Percentiles rank a stretch among this genome's conserved stretches.
Conservation (phyloP, 2,797 vertebrate genomes). For the Champsocephalus gunnari region DNA sequence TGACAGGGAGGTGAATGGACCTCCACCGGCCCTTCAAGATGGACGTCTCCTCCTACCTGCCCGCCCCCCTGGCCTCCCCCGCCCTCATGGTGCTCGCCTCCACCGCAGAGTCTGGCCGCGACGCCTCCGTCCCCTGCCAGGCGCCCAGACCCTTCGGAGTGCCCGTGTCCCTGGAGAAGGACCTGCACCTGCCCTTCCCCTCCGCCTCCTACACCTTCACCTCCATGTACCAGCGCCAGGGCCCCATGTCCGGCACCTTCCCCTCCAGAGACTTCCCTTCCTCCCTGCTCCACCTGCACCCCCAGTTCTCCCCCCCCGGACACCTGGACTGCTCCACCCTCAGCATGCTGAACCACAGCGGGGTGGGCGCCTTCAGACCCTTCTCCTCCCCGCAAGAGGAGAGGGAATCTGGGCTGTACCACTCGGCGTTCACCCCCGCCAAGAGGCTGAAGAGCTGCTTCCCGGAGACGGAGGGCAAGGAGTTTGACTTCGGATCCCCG, state of each 20-base stretch:
- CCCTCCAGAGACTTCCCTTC: conserved; percentile 95
- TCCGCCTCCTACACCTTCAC: conserved; percentile 97
- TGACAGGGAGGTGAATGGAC: conserved; percentile 90
- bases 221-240: conserved; percentile 98
- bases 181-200: conserved; percentile 96
- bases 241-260: conserved; percentile 92
- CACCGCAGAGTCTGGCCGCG: conserved; percentile 95
- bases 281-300: conserved; percentile 96
- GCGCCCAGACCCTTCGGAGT: conserved; percentile 95
- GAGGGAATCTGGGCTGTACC: conserved; percentile 92
- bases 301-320: conserved; percentile 92
- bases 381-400: conserved; percentile 95
- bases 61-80: conserved; percentile 95
- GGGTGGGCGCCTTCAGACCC: conserved; percentile 95
- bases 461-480: conserved; percentile 94
- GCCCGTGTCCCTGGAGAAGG: conserved; percentile 94
- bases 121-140: conserved; percentile 96
- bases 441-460: conserved; percentile 98
- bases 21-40: conserved; percentile 99
- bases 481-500: conserved; percentile 95
- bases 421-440: conserved; percentile 96
- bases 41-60: conserved; percentile 98
- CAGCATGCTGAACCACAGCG: conserved; percentile 96
- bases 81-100: conserved; percentile 98
- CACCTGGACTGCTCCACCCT: conserved; percentile 97